Evolutionary conservation across 2,888 invertebrate genomes (phyloP), one percentile per base, ranked within the genome.

Genomic region (Meteorus colon): DNA sequence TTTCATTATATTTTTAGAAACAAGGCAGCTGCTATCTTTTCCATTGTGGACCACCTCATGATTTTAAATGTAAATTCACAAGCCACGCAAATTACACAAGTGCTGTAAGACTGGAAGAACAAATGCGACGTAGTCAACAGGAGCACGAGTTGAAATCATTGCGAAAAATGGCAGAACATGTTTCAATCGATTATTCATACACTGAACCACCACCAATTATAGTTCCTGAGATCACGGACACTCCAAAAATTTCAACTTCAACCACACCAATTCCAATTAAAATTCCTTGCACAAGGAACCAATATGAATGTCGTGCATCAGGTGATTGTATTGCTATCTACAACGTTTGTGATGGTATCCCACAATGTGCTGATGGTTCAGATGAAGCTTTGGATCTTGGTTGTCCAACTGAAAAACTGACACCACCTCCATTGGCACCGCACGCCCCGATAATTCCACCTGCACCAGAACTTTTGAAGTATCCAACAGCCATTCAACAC

Each of bases 291-390:
- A 95, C 95, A 83, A 93, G 95, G 78, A 96, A 95, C 90, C 97
- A 98, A 90, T 98, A 97, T 90, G 94, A 95, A 89, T 98, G 97
- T 86, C 94, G 94, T 81, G 93, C 92, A 77, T 95, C 95, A 62
- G 94, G 94, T 65, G 97, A 98, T 90, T 98, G 98, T 89, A 96
- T 98, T 84, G 98, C 97, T 6, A 93, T 97, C 83, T 98, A 98
- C 91, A 98, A 98, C 90, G 97, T 96, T 10, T 98, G 98, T 86
- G 97, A 98, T 90, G 97, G 97, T 71, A 96, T 98, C 83, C 94
- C 96, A 34, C 97, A 97, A 90, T 97, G 96, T 90, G 92, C 95
- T 1, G 97, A 98, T 91, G 96, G 95, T 81, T 97, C 96, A 87
- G 98, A 98, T 90, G 97, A 97, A 90, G 96, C 95, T 69, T 93